Evolutionary conservation across 2,113 vertebrate genomes (phyloP).

Genomic region (Nerophis ophidion): DNA sequence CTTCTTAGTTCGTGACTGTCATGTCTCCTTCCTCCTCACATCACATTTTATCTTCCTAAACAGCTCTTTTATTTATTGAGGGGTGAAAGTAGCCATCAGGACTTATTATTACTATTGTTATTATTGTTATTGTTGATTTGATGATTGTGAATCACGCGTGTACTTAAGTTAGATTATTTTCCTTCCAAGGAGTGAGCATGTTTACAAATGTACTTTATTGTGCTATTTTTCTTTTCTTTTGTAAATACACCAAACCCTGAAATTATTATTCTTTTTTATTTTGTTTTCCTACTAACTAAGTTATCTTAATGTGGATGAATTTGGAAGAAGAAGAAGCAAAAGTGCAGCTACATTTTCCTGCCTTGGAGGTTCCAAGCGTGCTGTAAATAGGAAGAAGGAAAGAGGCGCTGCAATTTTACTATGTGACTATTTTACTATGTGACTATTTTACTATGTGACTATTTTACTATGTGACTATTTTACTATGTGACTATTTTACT

Average conservation of each 20-base stretch:
- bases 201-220: conserved; percentile 46
- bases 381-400: conserved; percentile 2
- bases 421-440: too few relatives aligned
- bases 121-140: conserved; percentile 21
- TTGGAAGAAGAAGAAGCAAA: conserved; percentile 79
- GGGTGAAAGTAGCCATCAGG: conserved; percentile 12
- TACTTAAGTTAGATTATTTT: conserved; percentile 40
- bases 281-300: conserved; percentile 2
- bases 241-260: conserved; percentile 29
- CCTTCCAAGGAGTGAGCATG: conserved; percentile 37
- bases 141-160: conserved; percentile 30
- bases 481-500: too few relatives aligned
- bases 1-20: too few relatives aligned
- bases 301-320: conserved; percentile 29
- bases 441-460: too few relatives aligned
- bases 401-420: too few relatives aligned
- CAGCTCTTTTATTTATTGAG: conserved; percentile 40
- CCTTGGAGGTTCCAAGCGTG: conserved; percentile 85
- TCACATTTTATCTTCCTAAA: too few relatives aligned
- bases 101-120: too few relatives aligned
- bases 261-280: conserved; percentile 20
- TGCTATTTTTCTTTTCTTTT: conserved; percentile 33
- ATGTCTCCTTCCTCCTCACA: too few relatives aligned
- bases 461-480: too few relatives aligned
- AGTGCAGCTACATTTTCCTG: conserved; percentile 84